Evolutionary conservation across 2,113 vertebrate genomes (phyloP).

Genomic region (Rattus rattus): DNA sequence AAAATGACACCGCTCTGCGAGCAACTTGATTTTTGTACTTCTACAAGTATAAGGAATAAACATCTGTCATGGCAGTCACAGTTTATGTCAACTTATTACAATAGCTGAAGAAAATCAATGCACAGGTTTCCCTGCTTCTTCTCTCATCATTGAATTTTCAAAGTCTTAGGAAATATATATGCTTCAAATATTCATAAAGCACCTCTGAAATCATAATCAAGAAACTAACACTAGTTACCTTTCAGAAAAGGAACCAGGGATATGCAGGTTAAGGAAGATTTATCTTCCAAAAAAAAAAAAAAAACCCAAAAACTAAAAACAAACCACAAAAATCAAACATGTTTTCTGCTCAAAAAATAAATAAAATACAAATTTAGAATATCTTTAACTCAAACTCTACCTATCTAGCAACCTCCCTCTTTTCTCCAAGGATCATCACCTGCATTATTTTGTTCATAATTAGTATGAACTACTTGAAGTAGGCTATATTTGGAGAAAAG

Average conservation of each 20-base stretch:
- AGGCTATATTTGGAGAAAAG: not conserved
- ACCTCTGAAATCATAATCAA: conserved; percentile 44
- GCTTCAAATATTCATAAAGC: conserved; percentile 60
- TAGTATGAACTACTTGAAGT: not conserved
- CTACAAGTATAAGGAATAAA: not conserved
- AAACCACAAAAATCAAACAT: too few species aligned
- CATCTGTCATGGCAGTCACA: not conserved
- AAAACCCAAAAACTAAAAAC: not conserved
- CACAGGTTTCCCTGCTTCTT: conserved; percentile 13
- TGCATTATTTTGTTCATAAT: not conserved
- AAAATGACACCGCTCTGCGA: not conserved
- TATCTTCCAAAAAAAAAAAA: not conserved
- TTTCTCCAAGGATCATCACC: not conserved
- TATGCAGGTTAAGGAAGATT: not conserved
- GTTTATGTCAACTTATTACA: conserved; percentile 12
- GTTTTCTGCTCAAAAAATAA: conserved; percentile 39
- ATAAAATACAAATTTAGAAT: conserved; percentile 42
- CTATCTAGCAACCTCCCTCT: not conserved
- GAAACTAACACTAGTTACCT: conserved; percentile 27
- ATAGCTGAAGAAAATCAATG: not conserved
- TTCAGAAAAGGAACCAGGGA: conserved; percentile 18
- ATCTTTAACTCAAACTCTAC: conserved; percentile 3
- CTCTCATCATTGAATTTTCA: not conserved
- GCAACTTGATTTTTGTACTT: not conserved
- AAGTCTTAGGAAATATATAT: conserved; percentile 52